Conservation (phyloP, 2,113 vertebrate species). For the Phrynocephalus versicolor region DNA sequence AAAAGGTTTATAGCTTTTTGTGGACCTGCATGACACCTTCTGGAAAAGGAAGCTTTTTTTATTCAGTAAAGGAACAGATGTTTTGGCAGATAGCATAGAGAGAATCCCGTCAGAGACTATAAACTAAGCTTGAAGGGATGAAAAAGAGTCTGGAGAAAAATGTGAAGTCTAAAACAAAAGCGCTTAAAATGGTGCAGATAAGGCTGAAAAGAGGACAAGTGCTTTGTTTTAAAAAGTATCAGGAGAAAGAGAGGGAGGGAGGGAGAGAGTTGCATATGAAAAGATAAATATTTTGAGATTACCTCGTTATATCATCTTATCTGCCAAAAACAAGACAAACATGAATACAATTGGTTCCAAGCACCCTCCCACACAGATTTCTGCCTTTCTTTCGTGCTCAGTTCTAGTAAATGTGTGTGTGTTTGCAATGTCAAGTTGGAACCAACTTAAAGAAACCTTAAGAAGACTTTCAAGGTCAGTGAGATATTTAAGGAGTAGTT, state of each 20-base stretch:
- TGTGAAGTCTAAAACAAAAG: slow-evolving; percentile 70
- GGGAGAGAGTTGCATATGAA: slow-evolving; percentile 29
- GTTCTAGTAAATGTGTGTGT: too few species aligned
- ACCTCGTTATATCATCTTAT: slow-evolving; percentile 57
- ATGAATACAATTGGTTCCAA: neutral
- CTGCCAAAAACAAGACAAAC: slow-evolving; percentile 45
- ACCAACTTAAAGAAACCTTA: too few species aligned
- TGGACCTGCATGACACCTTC: slow-evolving; percentile 61
- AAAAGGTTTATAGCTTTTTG: slow-evolving; percentile 55
- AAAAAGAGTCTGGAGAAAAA: slow-evolving; percentile 55
- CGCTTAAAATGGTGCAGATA: slow-evolving; percentile 64
- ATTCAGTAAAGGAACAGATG: slow-evolving; percentile 75
- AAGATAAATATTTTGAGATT: slow-evolving; percentile 57
- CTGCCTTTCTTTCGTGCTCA: too few species aligned
- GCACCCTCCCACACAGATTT: too few species aligned
- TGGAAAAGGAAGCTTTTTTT: slow-evolving; percentile 68
- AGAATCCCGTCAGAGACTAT: slow-evolving; percentile 72
- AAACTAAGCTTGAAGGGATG: slow-evolving; percentile 66
- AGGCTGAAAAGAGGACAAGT: slow-evolving; percentile 63
- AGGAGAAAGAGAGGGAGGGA: neutral
- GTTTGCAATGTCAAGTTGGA: too few species aligned
- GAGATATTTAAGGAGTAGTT: too few species aligned
- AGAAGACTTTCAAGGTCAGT: too few species aligned
- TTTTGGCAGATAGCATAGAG: slow-evolving; percentile 74
- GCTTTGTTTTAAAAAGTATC: slow-evolving; percentile 64